Evolutionary conservation across 92 coral and sea anemone genomes (phyloP).

Genomic region (Pocillopora meandrina): DNA sequence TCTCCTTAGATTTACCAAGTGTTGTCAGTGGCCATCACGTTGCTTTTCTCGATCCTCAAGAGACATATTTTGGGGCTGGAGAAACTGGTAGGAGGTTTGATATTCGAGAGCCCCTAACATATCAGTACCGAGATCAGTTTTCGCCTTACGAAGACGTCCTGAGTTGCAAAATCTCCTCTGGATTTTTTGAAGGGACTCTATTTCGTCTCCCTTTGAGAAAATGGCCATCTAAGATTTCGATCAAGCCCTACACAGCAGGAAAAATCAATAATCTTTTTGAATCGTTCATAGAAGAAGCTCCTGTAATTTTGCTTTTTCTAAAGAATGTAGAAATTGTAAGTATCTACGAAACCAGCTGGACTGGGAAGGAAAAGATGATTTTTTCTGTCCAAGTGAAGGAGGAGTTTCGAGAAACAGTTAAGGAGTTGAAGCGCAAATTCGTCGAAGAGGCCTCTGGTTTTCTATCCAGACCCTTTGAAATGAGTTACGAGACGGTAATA

Average conservation of each 20-base stretch:
- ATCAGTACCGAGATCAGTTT: constrained; percentile 84
- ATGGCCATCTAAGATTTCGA: constrained; percentile 91
- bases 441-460: constrained; percentile 59
- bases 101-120: constrained; percentile 64
- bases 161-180: constrained; percentile 83
- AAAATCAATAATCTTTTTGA: constrained; percentile 80
- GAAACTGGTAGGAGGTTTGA: constrained; percentile 91
- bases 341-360: constrained; percentile 79
- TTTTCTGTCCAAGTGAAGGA: constrained; percentile 78
- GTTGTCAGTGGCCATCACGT: constrained; percentile 82
- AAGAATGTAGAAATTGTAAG: constrained; percentile 75
- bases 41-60: constrained; percentile 96
- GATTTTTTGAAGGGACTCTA: constrained; percentile 75
- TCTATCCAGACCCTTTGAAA: constrained; percentile 59
- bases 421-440: constrained; percentile 62
- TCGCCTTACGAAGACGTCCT: constrained; percentile 86
- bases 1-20: constrained; percentile 81
- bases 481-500: constrained; percentile 72
- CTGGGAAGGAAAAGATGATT: constrained; percentile 65
- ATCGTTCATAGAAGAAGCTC: constrained; percentile 86
- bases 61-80: constrained; percentile 80
- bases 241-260: constrained; percentile 80
- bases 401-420: constrained; percentile 54
- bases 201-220: constrained; percentile 93
- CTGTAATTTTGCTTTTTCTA: constrained; percentile 79